phyloP scores from a whole-genome alignment of 1,140 invertebrate species.

The Brachystomella parvula region DNA sequence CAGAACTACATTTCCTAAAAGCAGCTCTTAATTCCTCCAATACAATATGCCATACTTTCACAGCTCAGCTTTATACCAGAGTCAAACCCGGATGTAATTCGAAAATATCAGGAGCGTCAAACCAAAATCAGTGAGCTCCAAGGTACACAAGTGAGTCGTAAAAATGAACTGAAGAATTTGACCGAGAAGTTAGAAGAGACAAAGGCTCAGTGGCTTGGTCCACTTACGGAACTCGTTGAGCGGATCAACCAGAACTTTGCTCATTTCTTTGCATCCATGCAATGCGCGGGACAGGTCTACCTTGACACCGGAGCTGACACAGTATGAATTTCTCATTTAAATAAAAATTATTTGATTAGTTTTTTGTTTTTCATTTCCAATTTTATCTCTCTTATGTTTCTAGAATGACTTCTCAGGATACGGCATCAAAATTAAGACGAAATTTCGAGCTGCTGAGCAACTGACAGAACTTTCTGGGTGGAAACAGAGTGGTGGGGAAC shows the following conservation, averaged over 20 bases:
- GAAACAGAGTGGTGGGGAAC: constrained; percentile 89
- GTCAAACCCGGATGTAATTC: constrained; percentile 47
- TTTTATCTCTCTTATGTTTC: constrained; percentile 39
- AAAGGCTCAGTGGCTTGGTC: constrained; percentile 56
- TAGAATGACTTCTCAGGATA: constrained; percentile 77
- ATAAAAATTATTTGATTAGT: too few species aligned
- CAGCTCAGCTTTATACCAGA: constrained; percentile 22
- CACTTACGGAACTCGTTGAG: constrained; percentile 54
- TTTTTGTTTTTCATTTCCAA: too few species aligned
- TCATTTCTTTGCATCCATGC: constrained; percentile 63
- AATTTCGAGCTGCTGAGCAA: constrained; percentile 68
- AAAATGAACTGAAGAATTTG: constrained; percentile 48
- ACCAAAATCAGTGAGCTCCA: constrained; percentile 48
- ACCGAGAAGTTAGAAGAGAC: constrained; percentile 46
- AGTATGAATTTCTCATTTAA: too few species aligned
- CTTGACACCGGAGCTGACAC: constrained; percentile 48
- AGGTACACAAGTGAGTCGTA: constrained; percentile 44
- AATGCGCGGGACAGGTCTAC: constrained; percentile 76
- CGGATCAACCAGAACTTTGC: constrained; percentile 65
- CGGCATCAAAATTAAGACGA: constrained; percentile 76
- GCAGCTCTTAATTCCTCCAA: too few species aligned
- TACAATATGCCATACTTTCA: too few species aligned
- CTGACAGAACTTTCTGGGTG: constrained; percentile 67
- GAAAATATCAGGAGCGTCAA: constrained; percentile 55
- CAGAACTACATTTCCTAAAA: too few species aligned